phyloP scores from a whole-genome alignment of 2,113 vertebrate genomes.

The Vulpes lagopus region DNA sequence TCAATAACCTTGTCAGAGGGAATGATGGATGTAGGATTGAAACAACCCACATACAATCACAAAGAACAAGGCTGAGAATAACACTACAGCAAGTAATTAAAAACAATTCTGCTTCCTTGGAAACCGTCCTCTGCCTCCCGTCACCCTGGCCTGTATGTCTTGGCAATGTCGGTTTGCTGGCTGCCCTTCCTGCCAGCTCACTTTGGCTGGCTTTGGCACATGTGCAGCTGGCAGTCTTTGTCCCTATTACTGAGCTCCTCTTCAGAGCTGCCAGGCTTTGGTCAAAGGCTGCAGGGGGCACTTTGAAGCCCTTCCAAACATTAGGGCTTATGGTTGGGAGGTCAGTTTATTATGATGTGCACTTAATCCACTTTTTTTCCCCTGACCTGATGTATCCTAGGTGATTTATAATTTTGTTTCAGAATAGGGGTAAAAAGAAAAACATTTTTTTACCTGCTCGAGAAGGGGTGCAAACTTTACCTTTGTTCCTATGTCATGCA shows the following conservation, averaged over 20 bases:
- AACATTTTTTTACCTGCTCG: neutral
- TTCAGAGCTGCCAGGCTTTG: constrained; percentile 62
- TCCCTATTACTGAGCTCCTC: constrained; percentile 37
- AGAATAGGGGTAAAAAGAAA: constrained; percentile 20
- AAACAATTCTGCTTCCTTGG: constrained; percentile 49
- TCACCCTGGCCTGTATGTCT: constrained; percentile 47
- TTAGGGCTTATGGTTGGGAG: constrained; percentile 25
- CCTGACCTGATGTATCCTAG: neutral
- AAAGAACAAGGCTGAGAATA: constrained; percentile 37
- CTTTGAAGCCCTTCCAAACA: constrained; percentile 73
- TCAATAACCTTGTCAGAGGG: constrained; percentile 27
- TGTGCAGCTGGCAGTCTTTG: constrained; percentile 43
- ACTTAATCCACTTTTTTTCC: neutral
- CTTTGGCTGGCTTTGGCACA: constrained; percentile 41
- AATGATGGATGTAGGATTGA: neutral
- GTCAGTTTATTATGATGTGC: neutral
- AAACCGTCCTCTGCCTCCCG: neutral
- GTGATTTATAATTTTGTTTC: constrained; percentile 55
- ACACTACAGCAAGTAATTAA: constrained; percentile 57
- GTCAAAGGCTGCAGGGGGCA: constrained; percentile 22
- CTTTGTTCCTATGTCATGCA: constrained; percentile 4
- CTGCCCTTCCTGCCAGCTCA: constrained; percentile 49
- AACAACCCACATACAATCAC: constrained; percentile 11
- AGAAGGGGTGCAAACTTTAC: neutral
- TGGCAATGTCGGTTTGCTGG: constrained; percentile 44